A percentile compares a stretch with the other conserved stretches of the same genome.
These are phyloP conservation scores for Propithecus deckenii DNA, from an alignment of 2,797 vertebrate species.

Conservation along the genomic window DNA sequence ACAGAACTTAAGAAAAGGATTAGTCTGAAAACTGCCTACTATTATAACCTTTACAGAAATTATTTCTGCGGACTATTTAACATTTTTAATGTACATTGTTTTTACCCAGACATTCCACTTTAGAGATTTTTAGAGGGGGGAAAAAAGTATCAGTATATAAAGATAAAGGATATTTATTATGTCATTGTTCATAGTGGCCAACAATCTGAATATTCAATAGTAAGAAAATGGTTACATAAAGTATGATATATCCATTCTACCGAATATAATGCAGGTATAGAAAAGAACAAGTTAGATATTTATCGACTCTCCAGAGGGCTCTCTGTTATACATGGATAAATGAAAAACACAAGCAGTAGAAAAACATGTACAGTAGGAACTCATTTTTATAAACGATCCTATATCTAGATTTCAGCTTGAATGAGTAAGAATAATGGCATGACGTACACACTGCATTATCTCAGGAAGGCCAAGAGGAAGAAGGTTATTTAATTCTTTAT, in stretches of 20 bases:
- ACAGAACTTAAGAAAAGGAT: background rate
- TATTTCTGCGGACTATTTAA: background rate
- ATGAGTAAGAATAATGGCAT: background rate
- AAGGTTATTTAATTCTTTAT: background rate
- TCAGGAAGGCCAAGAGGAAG: background rate
- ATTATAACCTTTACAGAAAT: background rate
- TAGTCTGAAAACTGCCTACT: background rate
- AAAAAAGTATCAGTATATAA: background rate
- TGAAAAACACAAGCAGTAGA: background rate
- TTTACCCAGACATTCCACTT: background rate
- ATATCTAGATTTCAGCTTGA: background rate
- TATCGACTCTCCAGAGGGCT: background rate
- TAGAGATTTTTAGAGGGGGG: background rate
- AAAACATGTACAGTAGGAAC: background rate
- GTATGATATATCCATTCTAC: background rate
- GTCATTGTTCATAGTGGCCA: background rate
- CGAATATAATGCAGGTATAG: background rate
- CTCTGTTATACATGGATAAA: background rate
- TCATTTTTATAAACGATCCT: background rate
- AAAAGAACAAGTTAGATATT: background rate
- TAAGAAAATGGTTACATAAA: background rate
- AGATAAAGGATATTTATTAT: background rate
- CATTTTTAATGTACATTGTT: background rate
- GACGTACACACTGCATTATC: background rate
- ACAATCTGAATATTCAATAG: background rate